Base-by-base conservation (phyloP, 1,140 invertebrate genomes). In the Magallana ariakensis region DNA sequence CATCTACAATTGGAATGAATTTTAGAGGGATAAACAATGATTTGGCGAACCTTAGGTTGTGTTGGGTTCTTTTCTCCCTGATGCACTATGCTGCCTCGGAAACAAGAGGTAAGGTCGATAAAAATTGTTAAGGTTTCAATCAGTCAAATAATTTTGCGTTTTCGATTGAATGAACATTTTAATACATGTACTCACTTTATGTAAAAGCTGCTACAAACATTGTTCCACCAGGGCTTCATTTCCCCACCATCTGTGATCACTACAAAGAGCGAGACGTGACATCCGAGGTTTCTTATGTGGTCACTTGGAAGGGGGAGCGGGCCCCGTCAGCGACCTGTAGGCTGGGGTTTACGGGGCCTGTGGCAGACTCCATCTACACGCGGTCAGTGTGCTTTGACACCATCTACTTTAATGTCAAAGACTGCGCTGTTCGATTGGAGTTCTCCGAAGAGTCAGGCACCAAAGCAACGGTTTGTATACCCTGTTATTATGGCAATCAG, bases 341-440 rank as follows among this genome's bases (percentile, higher is more conserved):
- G 22, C 22, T 75, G 66, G 11, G 66, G 19, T 75, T 75, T 26
- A 26, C 66, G 7, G 66, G 66, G 66, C 66, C 66, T 19, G 26
- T 75, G 13, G 66, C 9, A 26, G 66, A 75, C 66, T 26, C 66
- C 3, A 26, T 75, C 10, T 75, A 75, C 22, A 75, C 66, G 6
- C 19, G 66, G 22, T 75, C 66, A 1, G 66, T 75, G 19, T 75
- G 66, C 26, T 75, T 26, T 13, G 66, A 75, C 66, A 75, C 66
- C 9, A 13, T 75, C 26, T 75, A 9, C 66, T 75, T 75, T 22
- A 8, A 22, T 26, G 66, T 75, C 66, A 75, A 75, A 22, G 66
- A 75, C 66, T 75, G 66, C 22, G 13, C 22, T 13, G 66, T 75
- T 3, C 9, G 13, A 13, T 33, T 75, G 33, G 19, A 75, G 66